Base-by-base conservation (phyloP, 2,797 vertebrate species). In the Leptatherina wallacei region DNA sequence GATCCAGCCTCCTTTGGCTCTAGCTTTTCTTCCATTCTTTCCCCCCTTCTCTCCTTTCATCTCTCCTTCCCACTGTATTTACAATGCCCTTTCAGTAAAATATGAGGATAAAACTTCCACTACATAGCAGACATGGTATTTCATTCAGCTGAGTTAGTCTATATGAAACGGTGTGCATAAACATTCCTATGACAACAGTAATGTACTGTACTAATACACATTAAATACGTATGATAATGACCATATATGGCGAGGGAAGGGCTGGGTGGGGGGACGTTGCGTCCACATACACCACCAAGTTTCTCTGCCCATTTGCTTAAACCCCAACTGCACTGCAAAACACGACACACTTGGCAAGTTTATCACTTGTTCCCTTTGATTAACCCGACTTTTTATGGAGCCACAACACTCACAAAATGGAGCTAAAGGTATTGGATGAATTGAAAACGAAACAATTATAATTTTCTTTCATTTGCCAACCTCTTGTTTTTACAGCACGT, bases 131-230 rank as follows among this genome's bases (percentile, higher is more conserved):
- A 94, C 92, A 92, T 69, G 93, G 90, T 91, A 69, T 47, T 89
- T 85, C 91, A 89, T 81, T 91, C 85, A 80, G 83, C 76, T 66
- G 80, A 89, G 84, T 92, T 91, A 93, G 78, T 93, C 91, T 93
- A 94, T 94, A 93, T 91, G 93, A 92, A 91, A 94, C 79, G 83
- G 88, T 79, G 86, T 75, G 91, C 93, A 92, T 89, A 92, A 73
- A 92, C 94, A 93, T 95, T 96, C 94, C 95, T 94, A 96, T 96
- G 95, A 95, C 93, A 91, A 98, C 96, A 98, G 97, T 98, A 98
- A 98, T 98, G 97, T 98, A 98, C 96, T 97, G 97, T 98, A 97
- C 95, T 95, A 96, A 95, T 92, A 95, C 96, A 96, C 93, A 93
- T 92, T 95, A 92, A 93, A 92, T 91, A 96, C 91, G 84, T 86